Evolutionary conservation across 30 jellyfish, hydroid and myxozoan species (phyloP).

Genomic region (Aurelia sp.): DNA sequence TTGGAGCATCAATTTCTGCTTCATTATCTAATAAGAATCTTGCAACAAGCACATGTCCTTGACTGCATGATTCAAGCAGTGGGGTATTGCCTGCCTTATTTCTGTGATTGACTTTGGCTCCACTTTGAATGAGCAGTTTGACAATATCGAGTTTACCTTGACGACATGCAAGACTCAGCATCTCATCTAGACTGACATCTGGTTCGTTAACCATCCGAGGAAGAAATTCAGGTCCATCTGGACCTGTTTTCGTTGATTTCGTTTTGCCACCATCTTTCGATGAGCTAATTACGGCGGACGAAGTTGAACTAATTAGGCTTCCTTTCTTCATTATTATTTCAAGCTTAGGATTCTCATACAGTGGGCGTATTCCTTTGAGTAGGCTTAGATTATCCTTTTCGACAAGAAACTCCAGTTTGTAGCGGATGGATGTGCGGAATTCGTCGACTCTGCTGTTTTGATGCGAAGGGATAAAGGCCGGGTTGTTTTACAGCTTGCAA

Average conservation of each 20-base stretch:
- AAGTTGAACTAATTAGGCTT: conserved; percentile 32
- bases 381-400: background rate
- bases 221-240: conserved; percentile 67
- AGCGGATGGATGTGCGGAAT: conserved; percentile 6
- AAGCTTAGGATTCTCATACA: too few relatives aligned
- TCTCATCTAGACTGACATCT: conserved; percentile 98
- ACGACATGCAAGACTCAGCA: conserved; percentile 99
- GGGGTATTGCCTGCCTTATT: conserved; percentile 99
- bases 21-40: conserved; percentile 91
- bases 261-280: conserved; percentile 70
- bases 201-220: conserved; percentile 90
- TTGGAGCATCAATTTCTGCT: conserved; percentile 97
- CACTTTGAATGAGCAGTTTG: conserved; percentile 92
- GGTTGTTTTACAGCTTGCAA: background rate
- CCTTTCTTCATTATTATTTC: conserved; percentile 46
- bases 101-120: conserved; percentile 96
- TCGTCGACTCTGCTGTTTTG: background rate
- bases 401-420: background rate
- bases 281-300: conserved; percentile 59
- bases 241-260: conserved; percentile 69
- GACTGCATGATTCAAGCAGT: conserved; percentile 98
- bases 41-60: conserved; percentile 96
- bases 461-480: conserved; percentile 12
- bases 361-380: too few relatives aligned
- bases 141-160: conserved; percentile 98